Percentiles rank a stretch among this genome's conserved stretches.
phyloP scores from a whole-genome alignment of 2,888 invertebrate species.

The Luperina testacea region DNA sequence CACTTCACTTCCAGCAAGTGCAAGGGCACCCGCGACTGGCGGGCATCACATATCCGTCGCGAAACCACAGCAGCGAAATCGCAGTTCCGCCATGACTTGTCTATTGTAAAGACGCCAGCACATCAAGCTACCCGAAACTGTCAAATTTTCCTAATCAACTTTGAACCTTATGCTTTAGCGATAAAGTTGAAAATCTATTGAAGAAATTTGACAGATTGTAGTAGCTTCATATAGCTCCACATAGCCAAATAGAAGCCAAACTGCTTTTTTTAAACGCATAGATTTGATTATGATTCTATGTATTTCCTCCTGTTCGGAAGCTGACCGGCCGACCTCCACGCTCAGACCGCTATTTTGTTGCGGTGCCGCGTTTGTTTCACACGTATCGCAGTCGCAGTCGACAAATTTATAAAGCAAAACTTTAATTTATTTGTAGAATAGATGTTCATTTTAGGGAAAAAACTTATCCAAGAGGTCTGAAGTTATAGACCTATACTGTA shows the following conservation, averaged over 20 bases:
- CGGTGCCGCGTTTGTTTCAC: neutral
- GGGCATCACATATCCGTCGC: neutral
- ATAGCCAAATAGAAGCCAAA: no score
- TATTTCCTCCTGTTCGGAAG: neutral
- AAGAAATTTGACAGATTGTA: no score
- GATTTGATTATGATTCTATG: no score
- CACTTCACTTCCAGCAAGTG: neutral
- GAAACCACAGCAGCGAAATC: neutral
- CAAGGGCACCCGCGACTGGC: neutral
- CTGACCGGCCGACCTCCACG: neutral
- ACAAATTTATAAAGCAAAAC: neutral
- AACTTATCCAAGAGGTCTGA: neutral
- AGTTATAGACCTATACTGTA: neutral
- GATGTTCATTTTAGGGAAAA: no score
- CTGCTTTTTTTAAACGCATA: neutral
- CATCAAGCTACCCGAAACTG: no score
- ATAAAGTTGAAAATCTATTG: no score
- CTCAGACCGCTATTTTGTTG: neutral
- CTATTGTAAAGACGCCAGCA: no score
- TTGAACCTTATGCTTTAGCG: no score
- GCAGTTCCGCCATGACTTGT: neutral
- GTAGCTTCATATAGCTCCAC: no score
- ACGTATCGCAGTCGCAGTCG: neutral
- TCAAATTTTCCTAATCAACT: no score
- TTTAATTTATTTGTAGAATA: neutral